Evolutionary conservation across 2,888 invertebrate genomes (phyloP).

Genomic region (Sericinus montela): DNA sequence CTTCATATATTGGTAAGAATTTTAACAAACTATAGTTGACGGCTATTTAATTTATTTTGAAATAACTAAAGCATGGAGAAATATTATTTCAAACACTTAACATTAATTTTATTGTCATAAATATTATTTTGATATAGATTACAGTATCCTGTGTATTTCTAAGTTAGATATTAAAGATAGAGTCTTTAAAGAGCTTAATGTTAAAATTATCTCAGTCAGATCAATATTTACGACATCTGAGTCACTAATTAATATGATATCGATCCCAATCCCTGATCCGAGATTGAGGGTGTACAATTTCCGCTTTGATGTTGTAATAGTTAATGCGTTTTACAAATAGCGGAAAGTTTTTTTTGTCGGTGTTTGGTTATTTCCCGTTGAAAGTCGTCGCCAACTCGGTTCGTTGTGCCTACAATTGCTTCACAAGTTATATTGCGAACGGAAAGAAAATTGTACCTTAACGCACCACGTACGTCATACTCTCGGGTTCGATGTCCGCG

Average conservation of each 20-base stretch:
- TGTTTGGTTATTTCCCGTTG: conserved; percentile 38
- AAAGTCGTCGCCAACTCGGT: conserved; percentile 27
- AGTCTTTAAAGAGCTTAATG: too few species aligned
- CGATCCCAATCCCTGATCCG: too few species aligned
- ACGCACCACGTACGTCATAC: conserved; percentile 11
- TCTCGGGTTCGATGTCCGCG: conserved; percentile 45
- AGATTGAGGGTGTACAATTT: background rate
- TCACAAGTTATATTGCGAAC: conserved; percentile 41
- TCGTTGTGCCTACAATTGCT: conserved; percentile 35
- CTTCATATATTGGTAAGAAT: conserved; percentile 4
- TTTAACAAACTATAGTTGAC: background rate
- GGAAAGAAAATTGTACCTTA: conserved; percentile 46
- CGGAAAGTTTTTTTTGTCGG: conserved; percentile 16
- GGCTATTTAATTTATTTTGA: too few species aligned
- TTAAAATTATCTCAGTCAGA: too few species aligned
- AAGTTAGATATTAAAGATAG: too few species aligned
- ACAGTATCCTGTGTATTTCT: too few species aligned
- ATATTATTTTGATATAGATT: too few species aligned
- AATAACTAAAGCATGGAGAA: too few species aligned
- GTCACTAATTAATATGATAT: too few species aligned
- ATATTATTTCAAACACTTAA: too few species aligned
- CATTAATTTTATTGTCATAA: too few species aligned
- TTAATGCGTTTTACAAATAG: background rate
- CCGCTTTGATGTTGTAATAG: background rate
- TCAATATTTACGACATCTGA: too few species aligned